Base-by-base conservation (phyloP, 2,797 vertebrate genomes). In the Catamblyrhynchus diadema region DNA sequence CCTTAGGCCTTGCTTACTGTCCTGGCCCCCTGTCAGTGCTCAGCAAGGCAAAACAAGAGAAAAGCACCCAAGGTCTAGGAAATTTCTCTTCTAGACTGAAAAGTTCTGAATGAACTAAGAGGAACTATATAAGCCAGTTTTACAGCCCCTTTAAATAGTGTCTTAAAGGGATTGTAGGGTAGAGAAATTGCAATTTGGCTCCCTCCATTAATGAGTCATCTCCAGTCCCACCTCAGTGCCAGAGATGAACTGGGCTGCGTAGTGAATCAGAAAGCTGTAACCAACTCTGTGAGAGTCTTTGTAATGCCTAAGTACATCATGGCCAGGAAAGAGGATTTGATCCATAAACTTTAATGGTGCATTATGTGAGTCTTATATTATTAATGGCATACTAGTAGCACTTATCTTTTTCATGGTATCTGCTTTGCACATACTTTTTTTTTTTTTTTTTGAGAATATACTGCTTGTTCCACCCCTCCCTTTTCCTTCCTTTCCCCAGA, bases 401-500 rank as follows among this genome's bases (percentile, higher is more conserved):
- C 59, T 91, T 91, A 66, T 10, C 59, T 92, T 74, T 87, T 74
- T 74, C 33, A 19, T 33, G 69, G 66, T 89, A 83, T 78, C 79
- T 88, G n/a, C 47, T 62, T 83, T 74, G 75, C 82, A 69, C 65
- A 28, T 78, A 44, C n/a, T 9, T 57, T 54, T 12, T 25, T 41
- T 56, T 56, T 54, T 33, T 50, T 57, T 57, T 48, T 41, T 37
- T 7, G 67, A 82, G 45, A 82, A 61, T 75, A 81, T 62, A 35
- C 32, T 83, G 64, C n/a, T 82, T 66, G 37, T 92, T 75, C 21
- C 37, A 79, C 70, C 32, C 80, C 86, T 96, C 86, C 82, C 77
- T 80, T 62, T 90, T 95, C 93, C 88, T 95, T 95, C 92, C 88
- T 94, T 83, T 95, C 44, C 44, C 23, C 42, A 89, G 78, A 95